Percentiles rank a stretch among this genome's conserved stretches.
Conservation (phyloP, 2,113 vertebrate genomes). For the Sturnira hondurensis region DNA sequence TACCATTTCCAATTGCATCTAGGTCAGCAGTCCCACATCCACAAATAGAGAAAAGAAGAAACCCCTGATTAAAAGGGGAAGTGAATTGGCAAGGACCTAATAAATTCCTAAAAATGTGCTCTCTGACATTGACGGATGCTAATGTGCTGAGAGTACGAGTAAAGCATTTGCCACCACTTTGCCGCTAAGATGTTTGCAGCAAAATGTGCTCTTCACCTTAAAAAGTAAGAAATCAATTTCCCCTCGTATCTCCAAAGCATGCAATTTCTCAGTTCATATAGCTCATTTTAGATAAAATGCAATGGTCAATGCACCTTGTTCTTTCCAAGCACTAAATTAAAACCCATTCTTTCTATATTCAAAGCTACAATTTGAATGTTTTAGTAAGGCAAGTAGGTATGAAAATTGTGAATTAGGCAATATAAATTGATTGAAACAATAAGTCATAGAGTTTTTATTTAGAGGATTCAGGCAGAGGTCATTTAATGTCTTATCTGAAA, state of each 20-base stretch:
- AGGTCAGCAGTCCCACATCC: background rate
- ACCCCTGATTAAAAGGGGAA: background rate
- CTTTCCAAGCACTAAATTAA: constrained; percentile 67
- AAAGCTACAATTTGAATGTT: constrained; percentile 49
- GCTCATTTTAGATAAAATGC: constrained; percentile 47
- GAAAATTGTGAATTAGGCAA: constrained; percentile 51
- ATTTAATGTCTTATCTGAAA: constrained; percentile 12
- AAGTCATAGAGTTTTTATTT: constrained; percentile 15
- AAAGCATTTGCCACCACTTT: constrained; percentile 27
- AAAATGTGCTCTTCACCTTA: constrained; percentile 42
- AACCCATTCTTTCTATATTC: constrained; percentile 40
- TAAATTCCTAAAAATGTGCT: constrained; percentile 31
- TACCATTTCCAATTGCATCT: background rate
- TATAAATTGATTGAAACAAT: constrained; percentile 45
- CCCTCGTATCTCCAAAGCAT: constrained; percentile 53
- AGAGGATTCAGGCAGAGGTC: background rate
- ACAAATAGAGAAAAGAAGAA: background rate
- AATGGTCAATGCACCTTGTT: constrained; percentile 43
- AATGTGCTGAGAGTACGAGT: background rate
- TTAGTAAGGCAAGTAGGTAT: constrained; percentile 37
- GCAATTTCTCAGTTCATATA: constrained; percentile 55
- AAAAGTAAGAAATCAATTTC: constrained; percentile 66
- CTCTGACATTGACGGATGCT: background rate
- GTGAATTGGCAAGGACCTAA: background rate
- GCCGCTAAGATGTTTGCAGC: constrained; percentile 34